Conservation (phyloP, 2,888 invertebrate species). For the Acutogordius australiensis region DNA sequence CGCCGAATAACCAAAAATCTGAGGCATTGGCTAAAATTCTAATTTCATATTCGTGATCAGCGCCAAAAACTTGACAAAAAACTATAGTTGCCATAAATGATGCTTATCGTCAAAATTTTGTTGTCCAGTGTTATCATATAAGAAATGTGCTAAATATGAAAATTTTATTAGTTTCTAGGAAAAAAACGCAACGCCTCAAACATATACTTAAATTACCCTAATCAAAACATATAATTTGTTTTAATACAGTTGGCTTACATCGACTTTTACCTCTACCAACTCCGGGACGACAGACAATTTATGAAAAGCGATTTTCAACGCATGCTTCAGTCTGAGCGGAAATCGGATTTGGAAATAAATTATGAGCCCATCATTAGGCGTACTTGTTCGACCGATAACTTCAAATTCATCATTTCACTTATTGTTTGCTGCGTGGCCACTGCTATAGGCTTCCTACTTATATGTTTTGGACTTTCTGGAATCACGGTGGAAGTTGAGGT, state of each 20-base stretch:
- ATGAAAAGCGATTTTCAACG: not conserved
- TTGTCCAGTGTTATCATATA: no score
- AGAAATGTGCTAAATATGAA: not conserved
- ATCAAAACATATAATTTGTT: not conserved
- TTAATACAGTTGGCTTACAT: not conserved
- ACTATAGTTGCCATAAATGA: no score
- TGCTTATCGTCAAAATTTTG: no score
- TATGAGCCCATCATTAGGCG: conserved; percentile 2
- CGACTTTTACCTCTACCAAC: conserved; percentile 3
- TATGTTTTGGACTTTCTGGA: not conserved
- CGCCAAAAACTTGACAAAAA: no score
- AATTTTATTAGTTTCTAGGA: not conserved
- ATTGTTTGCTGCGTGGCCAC: not conserved
- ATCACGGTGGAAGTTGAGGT: conserved; percentile 9
- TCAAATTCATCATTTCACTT: conserved; percentile 5
- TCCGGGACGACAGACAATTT: not conserved
- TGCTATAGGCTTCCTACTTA: not conserved
- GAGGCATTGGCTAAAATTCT: no score
- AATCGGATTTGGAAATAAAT: not conserved
- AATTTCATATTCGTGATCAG: no score
- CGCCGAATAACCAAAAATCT: no score
- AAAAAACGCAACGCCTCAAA: not conserved
- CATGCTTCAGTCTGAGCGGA: not conserved
- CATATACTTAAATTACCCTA: not conserved
- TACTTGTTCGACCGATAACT: not conserved